phyloP scores from a whole-genome alignment of 2,797 vertebrate genomes.

The Cynodonichthys magdalenae region DNA sequence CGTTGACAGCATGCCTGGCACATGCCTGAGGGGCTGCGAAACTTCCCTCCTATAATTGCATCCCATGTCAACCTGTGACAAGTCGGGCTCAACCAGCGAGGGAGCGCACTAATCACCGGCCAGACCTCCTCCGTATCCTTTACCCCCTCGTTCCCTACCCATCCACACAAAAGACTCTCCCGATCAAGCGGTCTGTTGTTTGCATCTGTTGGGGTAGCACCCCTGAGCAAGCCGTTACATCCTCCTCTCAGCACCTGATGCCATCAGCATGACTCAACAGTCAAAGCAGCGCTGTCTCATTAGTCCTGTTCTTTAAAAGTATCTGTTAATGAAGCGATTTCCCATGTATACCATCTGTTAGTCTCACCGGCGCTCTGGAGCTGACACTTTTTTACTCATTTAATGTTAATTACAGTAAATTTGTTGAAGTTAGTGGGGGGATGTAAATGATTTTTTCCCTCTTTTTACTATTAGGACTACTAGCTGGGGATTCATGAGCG shows the following conservation, averaged over 20 bases:
- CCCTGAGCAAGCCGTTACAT: constrained; percentile 38
- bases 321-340: constrained; percentile 41
- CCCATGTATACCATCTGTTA: constrained; percentile 49
- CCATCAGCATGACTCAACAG: constrained; percentile 59
- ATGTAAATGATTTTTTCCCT: constrained; percentile 28
- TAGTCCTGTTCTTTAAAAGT: constrained; percentile 42
- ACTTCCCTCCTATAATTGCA: constrained; percentile 76
- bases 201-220: constrained; percentile 33
- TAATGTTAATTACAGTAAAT: constrained; percentile 56
- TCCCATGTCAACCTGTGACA: constrained; percentile 75
- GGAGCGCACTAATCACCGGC: constrained; percentile 69
- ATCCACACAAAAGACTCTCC: constrained; percentile 10
- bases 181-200: constrained; percentile 23
- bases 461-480: constrained; percentile 26
- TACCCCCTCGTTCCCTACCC: constrained; percentile 30
- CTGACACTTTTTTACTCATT: constrained; percentile 45
- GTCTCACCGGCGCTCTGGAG: constrained; percentile 40
- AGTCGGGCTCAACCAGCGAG: constrained; percentile 58
- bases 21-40: constrained; percentile 67
- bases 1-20: constrained; percentile 72
- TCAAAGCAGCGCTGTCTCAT: constrained; percentile 51
- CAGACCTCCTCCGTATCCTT: constrained; percentile 55
- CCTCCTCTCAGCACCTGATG: constrained; percentile 59
- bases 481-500: constrained; percentile 21
- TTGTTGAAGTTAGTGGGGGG: constrained; percentile 46